Evolutionary conservation across 2,888 invertebrate genomes (phyloP).

Genomic region (Hanleya hanleyi): DNA sequence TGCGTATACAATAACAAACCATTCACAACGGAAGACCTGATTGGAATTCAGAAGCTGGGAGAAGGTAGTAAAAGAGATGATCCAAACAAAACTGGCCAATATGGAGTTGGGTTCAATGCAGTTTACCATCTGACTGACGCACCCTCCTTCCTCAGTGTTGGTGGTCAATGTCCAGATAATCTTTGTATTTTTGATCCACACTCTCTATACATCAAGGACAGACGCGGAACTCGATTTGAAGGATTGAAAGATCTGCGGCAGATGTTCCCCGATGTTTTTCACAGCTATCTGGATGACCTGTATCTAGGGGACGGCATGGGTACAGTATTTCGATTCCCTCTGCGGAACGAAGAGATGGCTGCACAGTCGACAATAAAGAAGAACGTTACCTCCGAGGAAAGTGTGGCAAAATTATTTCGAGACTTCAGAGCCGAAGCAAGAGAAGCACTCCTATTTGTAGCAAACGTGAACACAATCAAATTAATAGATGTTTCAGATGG

Average conservation of each 20-base stretch:
- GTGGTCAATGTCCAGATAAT: conserved; percentile 40
- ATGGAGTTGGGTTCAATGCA: conserved; percentile 71
- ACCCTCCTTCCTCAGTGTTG: conserved; percentile 67
- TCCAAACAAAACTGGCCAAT: conserved; percentile 67
- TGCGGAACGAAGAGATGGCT: conserved; percentile 52
- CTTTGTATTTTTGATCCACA: conserved; percentile 57
- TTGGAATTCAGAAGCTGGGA: conserved; percentile 66
- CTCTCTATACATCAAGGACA: conserved; percentile 35
- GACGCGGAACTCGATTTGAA: conserved; percentile 44
- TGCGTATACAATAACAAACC: conserved; percentile 67
- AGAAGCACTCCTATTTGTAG: conserved; percentile 62
- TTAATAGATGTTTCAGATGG: conserved; percentile 38
- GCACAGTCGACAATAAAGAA: conserved; percentile 50
- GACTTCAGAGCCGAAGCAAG: conserved; percentile 51
- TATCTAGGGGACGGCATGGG: conserved; percentile 37
- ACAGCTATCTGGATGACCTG: conserved; percentile 50
- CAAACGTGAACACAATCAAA: conserved; percentile 51
- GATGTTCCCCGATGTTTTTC: conserved; percentile 47
- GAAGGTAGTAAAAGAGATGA: conserved; percentile 65
- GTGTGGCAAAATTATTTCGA: conserved; percentile 42
- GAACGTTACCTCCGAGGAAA: conserved; percentile 27
- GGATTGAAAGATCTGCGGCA: conserved; percentile 32
- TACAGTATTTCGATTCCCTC: conserved; percentile 67
- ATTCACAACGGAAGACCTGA: conserved; percentile 60
- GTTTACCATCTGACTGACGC: conserved; percentile 71